Evolutionary conservation across 1,140 invertebrate genomes (phyloP), one percentile per base, ranked within the genome.

Genomic region (Zaprionus ornatus): DNA sequence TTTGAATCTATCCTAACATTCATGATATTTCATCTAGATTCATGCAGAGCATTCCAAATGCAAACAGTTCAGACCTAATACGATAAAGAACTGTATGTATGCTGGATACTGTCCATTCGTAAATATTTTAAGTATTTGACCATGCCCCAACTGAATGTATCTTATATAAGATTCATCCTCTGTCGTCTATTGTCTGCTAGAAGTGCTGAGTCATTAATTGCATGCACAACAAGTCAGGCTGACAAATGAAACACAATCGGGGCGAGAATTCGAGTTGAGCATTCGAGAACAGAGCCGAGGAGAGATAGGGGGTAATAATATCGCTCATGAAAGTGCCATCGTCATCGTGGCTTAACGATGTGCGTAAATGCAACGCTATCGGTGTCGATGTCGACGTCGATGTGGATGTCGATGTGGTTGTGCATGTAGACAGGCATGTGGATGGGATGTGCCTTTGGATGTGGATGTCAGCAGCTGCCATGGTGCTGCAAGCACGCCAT

Each of bases 351-450:
- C 45, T 54, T 73, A 74, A 63, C 52, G 59, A 63, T 69, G 59
- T 74, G 59, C 70, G 57, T 76, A 78, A 80, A 65, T 84, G 76
- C 74, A 66, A 69, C 27, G 40, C 42, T 54, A 84, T 80, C 70
- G 50, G 66, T 66, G 66, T 61, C 57, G 48, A 13, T 32, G 55
- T n/a, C 27, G 15, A 74, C 59, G 62, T 59, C 56, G 59, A n/a
- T 23, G 25, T 37, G n/a, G 19, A n/a, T 23, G 17, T 25, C 7
- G 19, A 19, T 50, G 45, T 21, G 19, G 6, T 12, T 48, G 45
- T 23, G 45, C 19, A 50, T 23, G 9, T 10, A 7, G 45, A 19
- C 64, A 62, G 40, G 32, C 35, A 10, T 32, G 45, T 5, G 12
- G 9, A 77, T 59, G 64, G 50, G 50, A 12, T n/a, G 54, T 35